phyloP scores from a whole-genome alignment of 2,888 invertebrate species.

The Koerneria pararmatus region DNA sequence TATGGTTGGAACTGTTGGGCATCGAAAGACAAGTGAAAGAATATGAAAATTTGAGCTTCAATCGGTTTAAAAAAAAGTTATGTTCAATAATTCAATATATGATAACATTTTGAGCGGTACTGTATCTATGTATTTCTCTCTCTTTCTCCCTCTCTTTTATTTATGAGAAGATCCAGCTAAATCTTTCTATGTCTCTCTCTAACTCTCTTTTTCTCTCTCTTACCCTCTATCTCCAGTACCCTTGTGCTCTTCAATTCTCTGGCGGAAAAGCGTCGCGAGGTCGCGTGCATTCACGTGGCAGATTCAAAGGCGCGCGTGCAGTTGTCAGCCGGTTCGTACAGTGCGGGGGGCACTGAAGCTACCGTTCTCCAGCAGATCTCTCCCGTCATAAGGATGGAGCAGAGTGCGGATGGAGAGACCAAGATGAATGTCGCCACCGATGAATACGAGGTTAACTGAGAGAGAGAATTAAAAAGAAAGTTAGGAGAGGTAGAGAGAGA shows the following conservation, averaged over 20 bases:
- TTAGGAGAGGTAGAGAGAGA: not conserved
- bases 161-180: too few species aligned
- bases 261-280: conserved; percentile 72
- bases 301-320: conserved; percentile 30
- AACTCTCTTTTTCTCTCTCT: too few species aligned
- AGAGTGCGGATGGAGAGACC: conserved; percentile 10
- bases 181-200: too few species aligned
- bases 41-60: too few species aligned
- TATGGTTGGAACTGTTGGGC: too few species aligned
- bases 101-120: too few species aligned
- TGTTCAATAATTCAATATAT: too few species aligned
- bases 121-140: too few species aligned
- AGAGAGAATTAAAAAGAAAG: not conserved
- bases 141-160: too few species aligned
- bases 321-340: conserved; percentile 13
- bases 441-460: conserved; percentile 12
- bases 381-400: conserved; percentile 26
- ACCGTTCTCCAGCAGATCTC: conserved; percentile 16
- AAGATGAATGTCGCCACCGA: conserved; percentile 3
- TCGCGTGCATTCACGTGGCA: conserved; percentile 74
- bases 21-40: too few species aligned
- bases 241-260: conserved; percentile 80
- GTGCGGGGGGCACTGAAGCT: not conserved
- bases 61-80: too few species aligned
- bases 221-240: conserved; percentile 38